phyloP scores from a whole-genome alignment of 2,797 vertebrate species.

The Borostomias antarcticus region DNA sequence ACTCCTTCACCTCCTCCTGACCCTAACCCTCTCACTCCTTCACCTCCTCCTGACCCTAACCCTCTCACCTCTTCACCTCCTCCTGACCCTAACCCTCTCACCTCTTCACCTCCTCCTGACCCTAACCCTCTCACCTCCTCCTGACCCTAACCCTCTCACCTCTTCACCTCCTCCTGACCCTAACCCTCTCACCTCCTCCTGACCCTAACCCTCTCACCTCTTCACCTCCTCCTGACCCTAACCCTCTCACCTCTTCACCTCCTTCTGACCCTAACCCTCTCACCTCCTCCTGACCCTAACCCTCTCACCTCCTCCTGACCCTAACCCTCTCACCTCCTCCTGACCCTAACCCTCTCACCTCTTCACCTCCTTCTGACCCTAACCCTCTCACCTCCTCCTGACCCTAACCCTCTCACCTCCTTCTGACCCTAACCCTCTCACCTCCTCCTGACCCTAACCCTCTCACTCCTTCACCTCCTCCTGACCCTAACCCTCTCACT shows the following conservation, averaged over 20 bases:
- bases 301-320: conserved; percentile 12
- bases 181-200: conserved; percentile 9
- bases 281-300: conserved; percentile 9
- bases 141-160: conserved; percentile 32
- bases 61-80: conserved; percentile 7
- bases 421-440: conserved; percentile 23
- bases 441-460: conserved; percentile 5
- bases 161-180: conserved; percentile 1
- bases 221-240: neutral
- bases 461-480: conserved; percentile 7
- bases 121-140: conserved; percentile 15
- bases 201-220: conserved; percentile 3
- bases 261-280: too few species aligned
- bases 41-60: conserved; percentile 9
- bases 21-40: conserved; percentile 25
- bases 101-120: neutral
- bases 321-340: conserved; percentile 8
- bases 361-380: neutral
- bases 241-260: conserved; percentile 18
- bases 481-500: conserved; percentile 4
- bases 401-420: neutral
- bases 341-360: conserved; percentile 3
- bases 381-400: conserved; percentile 17
- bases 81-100: conserved; percentile 4
- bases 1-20: neutral